These are phyloP conservation scores for Laothoe populi DNA, from an alignment of 2,888 invertebrate species.

Conservation along the genomic window DNA sequence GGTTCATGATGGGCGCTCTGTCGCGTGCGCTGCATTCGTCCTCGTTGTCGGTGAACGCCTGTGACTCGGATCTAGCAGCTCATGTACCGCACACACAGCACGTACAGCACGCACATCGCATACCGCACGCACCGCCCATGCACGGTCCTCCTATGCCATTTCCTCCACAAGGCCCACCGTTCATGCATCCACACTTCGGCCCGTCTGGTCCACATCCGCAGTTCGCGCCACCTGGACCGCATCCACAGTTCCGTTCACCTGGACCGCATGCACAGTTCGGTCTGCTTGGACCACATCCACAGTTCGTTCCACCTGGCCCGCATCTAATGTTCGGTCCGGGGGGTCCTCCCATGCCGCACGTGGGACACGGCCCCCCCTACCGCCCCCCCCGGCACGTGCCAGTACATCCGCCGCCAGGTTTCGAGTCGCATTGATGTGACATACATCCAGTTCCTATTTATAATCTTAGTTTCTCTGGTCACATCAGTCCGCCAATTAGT, in stretches of 20 bases:
- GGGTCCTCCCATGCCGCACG: background rate
- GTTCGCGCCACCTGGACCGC: background rate
- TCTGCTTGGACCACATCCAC: background rate
- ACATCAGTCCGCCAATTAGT: background rate
- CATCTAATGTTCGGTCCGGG: background rate
- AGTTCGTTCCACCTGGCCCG: background rate
- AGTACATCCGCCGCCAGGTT: slow-evolving; percentile 45
- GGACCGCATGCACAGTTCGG: background rate
- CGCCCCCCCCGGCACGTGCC: slow-evolving; percentile 28
- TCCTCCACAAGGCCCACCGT: slow-evolving; percentile 22
- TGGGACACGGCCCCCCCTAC: slow-evolving; percentile 30
- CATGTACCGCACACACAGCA: slow-evolving; percentile 32
- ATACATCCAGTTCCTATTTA: background rate
- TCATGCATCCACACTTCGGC: slow-evolving; percentile 18
- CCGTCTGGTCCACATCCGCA: background rate
- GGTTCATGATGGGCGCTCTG: slow-evolving; percentile 58
- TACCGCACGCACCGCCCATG: slow-evolving; percentile 1
- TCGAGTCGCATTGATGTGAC: slow-evolving; percentile 30
- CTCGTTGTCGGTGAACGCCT: slow-evolving; percentile 10
- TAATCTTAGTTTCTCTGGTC: background rate
- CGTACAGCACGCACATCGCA: slow-evolving; percentile 12
- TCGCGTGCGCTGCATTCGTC: slow-evolving; percentile 35
- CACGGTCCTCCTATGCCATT: slow-evolving; percentile 29
- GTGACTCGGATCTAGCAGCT: slow-evolving; percentile 36
- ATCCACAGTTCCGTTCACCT: background rate